These are phyloP conservation scores for Acrocephalus arundinaceus DNA, from an alignment of 2,113 vertebrate genomes.

Conservation along the genomic window DNA sequence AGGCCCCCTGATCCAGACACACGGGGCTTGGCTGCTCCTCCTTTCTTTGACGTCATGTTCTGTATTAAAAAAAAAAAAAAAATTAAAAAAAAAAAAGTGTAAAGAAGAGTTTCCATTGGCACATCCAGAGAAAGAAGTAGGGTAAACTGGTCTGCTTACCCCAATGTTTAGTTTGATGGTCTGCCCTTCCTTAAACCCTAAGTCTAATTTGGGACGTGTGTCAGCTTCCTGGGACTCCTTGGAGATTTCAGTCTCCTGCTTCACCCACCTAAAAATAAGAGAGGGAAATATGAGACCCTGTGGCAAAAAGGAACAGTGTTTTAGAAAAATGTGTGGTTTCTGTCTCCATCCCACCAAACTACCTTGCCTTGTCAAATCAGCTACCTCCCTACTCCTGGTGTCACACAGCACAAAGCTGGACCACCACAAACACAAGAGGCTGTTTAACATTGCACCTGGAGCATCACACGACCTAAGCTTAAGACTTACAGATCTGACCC, in stretches of 20 bases:
- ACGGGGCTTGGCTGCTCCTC: slow-evolving; percentile 78
- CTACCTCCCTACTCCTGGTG: not conserved
- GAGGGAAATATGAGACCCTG: not conserved
- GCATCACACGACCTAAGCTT: not conserved
- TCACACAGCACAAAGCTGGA: not conserved
- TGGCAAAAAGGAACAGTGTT: not conserved
- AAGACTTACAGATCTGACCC: not conserved
- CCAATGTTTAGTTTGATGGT: slow-evolving; percentile 97
- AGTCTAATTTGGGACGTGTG: slow-evolving; percentile 87
- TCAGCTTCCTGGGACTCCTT: slow-evolving; percentile 88
- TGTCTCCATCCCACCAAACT: not conserved
- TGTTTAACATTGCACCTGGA: not conserved
- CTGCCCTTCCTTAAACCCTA: slow-evolving; percentile 97
- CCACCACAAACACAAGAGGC: not conserved
- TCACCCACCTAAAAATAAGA: slow-evolving; percentile 86
- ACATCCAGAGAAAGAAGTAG: not conserved
- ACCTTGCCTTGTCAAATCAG: not conserved
- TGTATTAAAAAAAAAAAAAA: not conserved
- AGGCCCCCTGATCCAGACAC: slow-evolving; percentile 81
- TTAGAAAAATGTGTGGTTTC: not conserved
- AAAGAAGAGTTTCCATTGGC: not conserved
- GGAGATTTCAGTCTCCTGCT: slow-evolving; percentile 88
- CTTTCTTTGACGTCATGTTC: slow-evolving; percentile 88
- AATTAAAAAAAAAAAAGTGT: not conserved
- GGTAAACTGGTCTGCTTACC: slow-evolving; percentile 72